These are phyloP conservation scores for Margaritifera margaritifera DNA, from an alignment of 2,888 invertebrate species.

Conservation along the genomic window DNA sequence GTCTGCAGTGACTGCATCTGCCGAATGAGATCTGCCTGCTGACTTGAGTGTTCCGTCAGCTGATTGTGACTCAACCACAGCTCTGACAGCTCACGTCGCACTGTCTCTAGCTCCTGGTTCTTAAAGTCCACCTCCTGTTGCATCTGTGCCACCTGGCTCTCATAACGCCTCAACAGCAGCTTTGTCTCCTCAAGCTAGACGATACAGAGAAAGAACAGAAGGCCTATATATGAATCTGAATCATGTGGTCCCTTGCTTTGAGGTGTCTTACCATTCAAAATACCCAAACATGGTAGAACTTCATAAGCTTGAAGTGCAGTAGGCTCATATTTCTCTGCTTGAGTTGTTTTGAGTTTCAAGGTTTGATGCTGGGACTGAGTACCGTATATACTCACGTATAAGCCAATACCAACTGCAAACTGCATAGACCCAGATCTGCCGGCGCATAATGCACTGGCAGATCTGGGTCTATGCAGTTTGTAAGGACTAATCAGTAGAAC, in stretches of 20 bases:
- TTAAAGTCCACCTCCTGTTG: constrained; percentile 60
- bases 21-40: constrained; percentile 68
- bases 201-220: not conserved
- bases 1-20: constrained; percentile 69
- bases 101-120: constrained; percentile 62
- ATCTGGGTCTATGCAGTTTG: too few relatives aligned
- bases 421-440: too few relatives aligned
- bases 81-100: constrained; percentile 65
- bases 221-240: not conserved
- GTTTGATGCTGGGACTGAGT: too few relatives aligned
- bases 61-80: constrained; percentile 67
- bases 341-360: too few relatives aligned
- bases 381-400: too few relatives aligned
- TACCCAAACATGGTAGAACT: too few relatives aligned
- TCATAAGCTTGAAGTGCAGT: too few relatives aligned
- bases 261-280: not conserved
- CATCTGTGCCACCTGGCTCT: constrained; percentile 46
- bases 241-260: not conserved
- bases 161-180: constrained; percentile 46
- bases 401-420: too few relatives aligned
- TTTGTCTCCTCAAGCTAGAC: constrained; percentile 52
- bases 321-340: too few relatives aligned
- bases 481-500: too few relatives aligned
- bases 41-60: constrained; percentile 65
- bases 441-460: too few relatives aligned